These are phyloP conservation scores for Seladonia tumulorum DNA, from an alignment of 2,888 invertebrate species.

Conservation along the genomic window DNA sequence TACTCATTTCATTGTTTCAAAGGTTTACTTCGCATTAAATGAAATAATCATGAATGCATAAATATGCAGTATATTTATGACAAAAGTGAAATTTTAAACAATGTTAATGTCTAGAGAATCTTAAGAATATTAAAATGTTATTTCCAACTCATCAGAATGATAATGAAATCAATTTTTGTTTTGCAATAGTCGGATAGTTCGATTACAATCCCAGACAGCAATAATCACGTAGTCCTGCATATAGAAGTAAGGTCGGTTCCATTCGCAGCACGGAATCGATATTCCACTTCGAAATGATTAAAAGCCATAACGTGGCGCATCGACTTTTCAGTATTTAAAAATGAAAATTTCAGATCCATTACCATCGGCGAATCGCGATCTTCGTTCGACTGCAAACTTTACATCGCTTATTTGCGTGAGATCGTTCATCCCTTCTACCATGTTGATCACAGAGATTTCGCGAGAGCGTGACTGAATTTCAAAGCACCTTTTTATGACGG, in stretches of 20 bases:
- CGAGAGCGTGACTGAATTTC: neutral
- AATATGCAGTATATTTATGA: too few species aligned
- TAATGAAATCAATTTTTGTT: too few species aligned
- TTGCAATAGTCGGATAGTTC: too few species aligned
- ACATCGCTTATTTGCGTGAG: conserved; percentile 11
- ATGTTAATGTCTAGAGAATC: too few species aligned
- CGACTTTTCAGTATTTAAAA: conserved; percentile 28
- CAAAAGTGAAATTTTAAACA: too few species aligned
- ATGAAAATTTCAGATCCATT: conserved; percentile 34
- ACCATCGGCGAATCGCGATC: neutral
- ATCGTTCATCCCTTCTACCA: neutral
- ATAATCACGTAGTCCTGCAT: neutral
- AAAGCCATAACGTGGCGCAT: conserved; percentile 17
- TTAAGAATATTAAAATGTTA: too few species aligned
- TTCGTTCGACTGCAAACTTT: neutral
- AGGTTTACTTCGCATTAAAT: too few species aligned
- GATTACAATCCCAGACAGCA: conserved; percentile 2
- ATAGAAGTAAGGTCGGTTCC: neutral
- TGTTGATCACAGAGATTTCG: conserved; percentile 4
- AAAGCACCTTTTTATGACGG: neutral
- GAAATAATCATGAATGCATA: too few species aligned
- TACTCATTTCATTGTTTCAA: too few species aligned
- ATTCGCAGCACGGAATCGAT: conserved; percentile 16
- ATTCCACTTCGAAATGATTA: conserved; percentile 30
- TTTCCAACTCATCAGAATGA: too few species aligned